A percentile compares a stretch with the other conserved stretches of the same genome.
Conservation (phyloP, 2,888 invertebrate species). For the Stenodera caucasica region DNA sequence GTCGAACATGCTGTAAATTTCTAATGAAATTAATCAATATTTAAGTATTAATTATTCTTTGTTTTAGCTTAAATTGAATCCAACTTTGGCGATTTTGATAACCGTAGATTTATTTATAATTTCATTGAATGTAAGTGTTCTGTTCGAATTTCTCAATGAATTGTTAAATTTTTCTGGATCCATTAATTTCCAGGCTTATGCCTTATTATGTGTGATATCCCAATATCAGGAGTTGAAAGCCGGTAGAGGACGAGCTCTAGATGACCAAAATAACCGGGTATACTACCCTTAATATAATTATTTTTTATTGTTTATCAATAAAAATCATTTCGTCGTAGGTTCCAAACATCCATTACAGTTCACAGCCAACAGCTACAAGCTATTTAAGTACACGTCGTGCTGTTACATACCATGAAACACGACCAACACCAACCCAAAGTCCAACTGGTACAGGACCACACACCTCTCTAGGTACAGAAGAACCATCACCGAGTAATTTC, state of each 20-base stretch:
- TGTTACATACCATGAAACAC: slow-evolving; percentile 59
- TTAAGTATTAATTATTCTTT: slow-evolving; percentile 35
- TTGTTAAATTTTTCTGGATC: not conserved
- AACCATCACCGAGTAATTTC: slow-evolving; percentile 54
- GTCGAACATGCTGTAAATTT: slow-evolving; percentile 66
- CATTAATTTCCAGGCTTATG: slow-evolving; percentile 67
- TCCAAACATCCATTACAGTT: slow-evolving; percentile 60
- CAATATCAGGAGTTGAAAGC: slow-evolving; percentile 81
- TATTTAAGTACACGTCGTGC: slow-evolving; percentile 57
- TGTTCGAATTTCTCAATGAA: not conserved
- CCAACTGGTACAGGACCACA: slow-evolving; percentile 51
- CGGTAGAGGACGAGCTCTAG: slow-evolving; percentile 71
- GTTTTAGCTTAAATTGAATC: slow-evolving; percentile 72
- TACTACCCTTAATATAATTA: not conserved
- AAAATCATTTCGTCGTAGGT: slow-evolving; percentile 48
- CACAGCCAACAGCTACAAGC: slow-evolving; percentile 60
- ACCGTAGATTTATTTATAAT: slow-evolving; percentile 78
- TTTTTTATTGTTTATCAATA: slow-evolving; percentile 1
- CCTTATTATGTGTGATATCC: slow-evolving; percentile 80
- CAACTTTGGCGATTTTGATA: slow-evolving; percentile 73
- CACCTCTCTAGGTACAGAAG: slow-evolving; percentile 52
- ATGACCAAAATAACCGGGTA: slow-evolving; percentile 65
- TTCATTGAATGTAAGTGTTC: slow-evolving; percentile 72
- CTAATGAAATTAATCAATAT: not conserved
- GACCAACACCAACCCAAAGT: slow-evolving; percentile 61